A percentile compares a stretch with the other conserved stretches of the same genome.
Evolutionary conservation across 1,140 invertebrate species (phyloP).

Genomic region (Drosophila burlai): DNA sequence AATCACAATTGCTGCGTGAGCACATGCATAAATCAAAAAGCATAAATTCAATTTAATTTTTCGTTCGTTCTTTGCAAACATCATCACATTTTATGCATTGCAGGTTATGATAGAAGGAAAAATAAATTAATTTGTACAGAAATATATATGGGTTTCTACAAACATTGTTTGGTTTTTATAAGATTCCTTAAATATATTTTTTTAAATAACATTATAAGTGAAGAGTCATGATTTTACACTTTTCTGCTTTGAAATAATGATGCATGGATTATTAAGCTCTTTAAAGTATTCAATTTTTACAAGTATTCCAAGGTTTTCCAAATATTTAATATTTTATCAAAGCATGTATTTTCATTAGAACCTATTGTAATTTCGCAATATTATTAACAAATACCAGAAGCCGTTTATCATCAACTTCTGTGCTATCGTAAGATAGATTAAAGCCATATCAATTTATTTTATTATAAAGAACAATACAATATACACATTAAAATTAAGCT

Average conservation of each 20-base stretch:
- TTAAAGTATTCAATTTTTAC: background rate
- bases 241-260: too few relatives aligned
- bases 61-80: constrained; percentile 10
- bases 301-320: background rate
- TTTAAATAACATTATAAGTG: background rate
- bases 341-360: too few relatives aligned
- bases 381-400: background rate
- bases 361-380: background rate
- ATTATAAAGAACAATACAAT: background rate
- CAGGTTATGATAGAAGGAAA: background rate
- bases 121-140: background rate
- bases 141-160: background rate
- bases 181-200: background rate
- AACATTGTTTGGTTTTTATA: background rate
- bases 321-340: background rate
- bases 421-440: background rate
- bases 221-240: background rate
- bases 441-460: background rate
- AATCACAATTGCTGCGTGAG: constrained; percentile 53
- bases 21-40: constrained; percentile 52
- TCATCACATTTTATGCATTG: constrained; percentile 6
- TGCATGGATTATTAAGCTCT: too few relatives aligned
- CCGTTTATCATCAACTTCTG: background rate
- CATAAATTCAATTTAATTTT: constrained; percentile 51
- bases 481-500: background rate